Conservation (phyloP, 2,113 vertebrate species). For the Elaphurus davidianus region DNA sequence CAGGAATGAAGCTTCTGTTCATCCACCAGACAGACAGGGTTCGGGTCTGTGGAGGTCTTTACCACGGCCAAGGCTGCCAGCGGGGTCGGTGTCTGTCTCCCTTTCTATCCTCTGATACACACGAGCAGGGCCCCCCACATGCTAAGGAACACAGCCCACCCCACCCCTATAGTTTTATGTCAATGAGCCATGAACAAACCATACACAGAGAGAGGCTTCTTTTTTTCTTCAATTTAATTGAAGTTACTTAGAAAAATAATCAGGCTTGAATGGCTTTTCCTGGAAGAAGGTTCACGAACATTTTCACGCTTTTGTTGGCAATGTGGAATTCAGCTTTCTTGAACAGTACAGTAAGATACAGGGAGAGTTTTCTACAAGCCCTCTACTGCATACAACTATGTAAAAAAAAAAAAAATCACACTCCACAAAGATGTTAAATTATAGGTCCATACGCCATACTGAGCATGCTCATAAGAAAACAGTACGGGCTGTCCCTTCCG, state of each 20-base stretch:
- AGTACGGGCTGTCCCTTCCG: constrained; percentile 78
- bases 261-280: constrained; percentile 86
- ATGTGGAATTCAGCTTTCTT: constrained; percentile 79
- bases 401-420: constrained; percentile 77
- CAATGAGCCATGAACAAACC: constrained; percentile 69
- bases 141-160: neutral
- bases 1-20: neutral
- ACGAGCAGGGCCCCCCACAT: neutral
- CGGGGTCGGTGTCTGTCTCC: rapidly evolving
- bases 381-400: constrained; percentile 82
- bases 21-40: neutral
- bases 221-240: constrained; percentile 86
- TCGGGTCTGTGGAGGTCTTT: neutral
- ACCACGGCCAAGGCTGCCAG: neutral
- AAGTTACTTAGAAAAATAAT: constrained; percentile 90
- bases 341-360: constrained; percentile 79
- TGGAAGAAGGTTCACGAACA: constrained; percentile 82
- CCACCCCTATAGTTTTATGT: neutral
- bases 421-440: constrained; percentile 78
- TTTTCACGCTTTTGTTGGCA: constrained; percentile 81
- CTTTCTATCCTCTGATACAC: neutral
- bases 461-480: constrained; percentile 82
- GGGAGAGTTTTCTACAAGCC: constrained; percentile 80
- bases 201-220: constrained; percentile 68
- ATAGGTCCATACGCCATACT: constrained; percentile 72